These are phyloP conservation scores for Ailurus styani DNA, from an alignment of 2,113 vertebrate genomes.

Conservation along the genomic window DNA sequence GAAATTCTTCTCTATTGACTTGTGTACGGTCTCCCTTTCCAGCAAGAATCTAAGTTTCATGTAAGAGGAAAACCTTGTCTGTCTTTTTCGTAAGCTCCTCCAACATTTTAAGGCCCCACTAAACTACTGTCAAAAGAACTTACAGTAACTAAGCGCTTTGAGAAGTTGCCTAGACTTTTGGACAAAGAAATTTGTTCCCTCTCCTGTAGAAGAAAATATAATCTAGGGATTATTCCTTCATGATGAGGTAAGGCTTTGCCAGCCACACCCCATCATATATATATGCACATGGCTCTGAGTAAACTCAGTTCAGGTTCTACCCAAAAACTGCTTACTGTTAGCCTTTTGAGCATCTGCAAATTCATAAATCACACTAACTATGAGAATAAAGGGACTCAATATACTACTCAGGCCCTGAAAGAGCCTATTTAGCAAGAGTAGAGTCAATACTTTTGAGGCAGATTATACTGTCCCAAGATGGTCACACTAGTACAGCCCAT, in stretches of 20 bases:
- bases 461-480: not conserved
- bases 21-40: not conserved
- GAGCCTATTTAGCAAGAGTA: not conserved
- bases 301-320: conserved; percentile 36
- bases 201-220: not conserved
- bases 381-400: conserved; percentile 11
- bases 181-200: conserved; percentile 18
- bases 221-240: conserved; percentile 31
- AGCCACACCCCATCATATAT: conserved; percentile 5
- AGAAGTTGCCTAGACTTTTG: not conserved
- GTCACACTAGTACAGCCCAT: not conserved
- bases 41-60: not conserved
- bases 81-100: not conserved
- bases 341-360: conserved; percentile 36
- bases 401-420: not conserved
- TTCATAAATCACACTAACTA: conserved; percentile 28
- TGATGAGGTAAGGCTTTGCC: conserved; percentile 30
- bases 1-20: conserved; percentile 1
- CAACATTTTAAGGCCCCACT: not conserved
- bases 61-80: not conserved
- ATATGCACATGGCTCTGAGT: conserved; percentile 8
- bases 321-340: conserved; percentile 16
- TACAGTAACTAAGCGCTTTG: not conserved
- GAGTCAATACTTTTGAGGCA: not conserved
- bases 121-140: not conserved